Base-by-base conservation (phyloP, 2,797 vertebrate genomes). In the Heliangelus exortis region DNA sequence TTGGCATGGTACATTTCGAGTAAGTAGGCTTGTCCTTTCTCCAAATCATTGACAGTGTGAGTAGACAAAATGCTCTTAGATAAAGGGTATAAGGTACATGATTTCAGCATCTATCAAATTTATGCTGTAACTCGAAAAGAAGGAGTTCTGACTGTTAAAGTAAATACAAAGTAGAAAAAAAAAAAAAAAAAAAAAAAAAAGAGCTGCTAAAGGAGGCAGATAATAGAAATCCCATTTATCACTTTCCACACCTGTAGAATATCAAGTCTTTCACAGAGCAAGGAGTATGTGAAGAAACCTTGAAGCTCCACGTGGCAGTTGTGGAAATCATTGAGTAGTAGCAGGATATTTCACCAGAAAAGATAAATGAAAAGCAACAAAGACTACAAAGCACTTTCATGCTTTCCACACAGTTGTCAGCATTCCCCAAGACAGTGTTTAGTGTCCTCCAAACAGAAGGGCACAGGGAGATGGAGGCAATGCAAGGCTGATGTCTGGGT, bases 141-240 rank as follows among this genome's bases (percentile, higher is more conserved):
- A 63, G 22, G 28, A 85, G 39, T 36, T 77, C 62, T 54, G 23
- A 57, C 15, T 73, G 20, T 47, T 87, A 83, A 47, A 61, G 66
- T 72, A 73, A 75, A 81, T 28, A 47, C 29, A 69, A 85, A 69
- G n/a, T 51, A 33, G 18, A 1, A 0, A 12, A 28, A 45, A 21
- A 18, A 1, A 0, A 12, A 28, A 33, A 18, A 1, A 0, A 12
- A 28, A 45, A 21, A 43, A 36, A 45, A 21, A 43, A 36, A 9
- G 20, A 43, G 8, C 36, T 72, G 50, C 58, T 65, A 31, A 75
- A 87, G 29, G 17, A 69, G 23, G 17, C 39, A 84, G 69, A 20
- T 86, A 62, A 82, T 78, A 82, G 23, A 76, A 94, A 95, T 90
- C 2, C 25, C 62, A 61, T 91, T 75, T 61, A 54, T 79, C 59